Evolutionary conservation across 2,888 invertebrate genomes (phyloP), one percentile per base, ranked within the genome.

Genomic region (Gastrophysa polygoni): DNA sequence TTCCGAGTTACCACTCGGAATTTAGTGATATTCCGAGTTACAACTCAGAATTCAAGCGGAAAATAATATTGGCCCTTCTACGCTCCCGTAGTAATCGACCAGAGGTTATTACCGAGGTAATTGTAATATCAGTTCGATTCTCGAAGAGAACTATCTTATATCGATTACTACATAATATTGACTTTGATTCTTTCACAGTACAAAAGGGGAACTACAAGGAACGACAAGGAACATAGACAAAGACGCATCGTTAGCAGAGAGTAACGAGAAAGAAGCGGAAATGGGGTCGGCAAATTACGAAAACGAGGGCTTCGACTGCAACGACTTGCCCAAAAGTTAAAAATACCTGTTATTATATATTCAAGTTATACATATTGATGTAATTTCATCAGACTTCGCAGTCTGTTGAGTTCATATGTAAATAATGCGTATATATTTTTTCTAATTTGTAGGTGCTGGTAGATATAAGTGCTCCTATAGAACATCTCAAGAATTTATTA

Each of bases 291-390:
- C 32, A 34, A 67, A 70, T 43, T 67, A 63, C 63, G 70, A 70
- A 69, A 70, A 73, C 67, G 58, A 69, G 66, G 70, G 69, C 63
- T 68, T 68, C 46, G 70, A 67, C 44, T 65, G 60, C 61, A 63
- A 63, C 49, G 61, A 64, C 48, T 52, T 55, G 49, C 52, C 59
- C 50, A 61, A 64, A 62, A 65, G 68, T 68, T 68, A 63, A 64
- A 64, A 61, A 65, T 57, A 44, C 61, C 66, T 61, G 52, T 63
- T 57, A 66, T 66, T 63, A 63, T 55, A 24, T 59, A 57, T 57
- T 58, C 38, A 16, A 51, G 34, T 50, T 43, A 43, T 44, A 29
- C 14, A 11, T 52, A 52, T 38, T 28, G 38, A 34, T 59, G 21
- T 52, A 20, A 52, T 59, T 38, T 49, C 50, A 55, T 20, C 32